Conservation (phyloP, 2,888 invertebrate species). For the Oxyteleia sp. region DNA sequence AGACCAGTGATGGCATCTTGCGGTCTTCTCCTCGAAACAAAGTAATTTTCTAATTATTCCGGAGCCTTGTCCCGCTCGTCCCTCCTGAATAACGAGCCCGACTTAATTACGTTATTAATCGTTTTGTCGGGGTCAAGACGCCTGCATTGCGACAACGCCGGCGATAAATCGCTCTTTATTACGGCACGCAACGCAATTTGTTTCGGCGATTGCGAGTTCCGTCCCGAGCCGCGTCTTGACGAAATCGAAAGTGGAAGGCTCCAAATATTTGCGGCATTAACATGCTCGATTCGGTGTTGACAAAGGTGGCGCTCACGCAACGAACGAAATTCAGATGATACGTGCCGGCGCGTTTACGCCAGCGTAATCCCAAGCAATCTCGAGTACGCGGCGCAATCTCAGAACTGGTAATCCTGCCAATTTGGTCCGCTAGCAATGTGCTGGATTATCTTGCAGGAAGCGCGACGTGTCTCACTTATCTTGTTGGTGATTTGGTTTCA, state of each 20-base stretch:
- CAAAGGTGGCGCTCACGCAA: constrained; percentile 25
- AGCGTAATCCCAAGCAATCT: constrained; percentile 86
- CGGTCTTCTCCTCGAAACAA: constrained; percentile 81
- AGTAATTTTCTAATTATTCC: constrained; percentile 85
- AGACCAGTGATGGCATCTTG: constrained; percentile 78
- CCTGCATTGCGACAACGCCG: constrained; percentile 49
- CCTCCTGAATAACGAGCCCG: constrained; percentile 57
- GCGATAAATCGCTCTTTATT: too few species aligned
- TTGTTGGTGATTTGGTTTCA: constrained; percentile 66
- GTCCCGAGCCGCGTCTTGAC: neutral
- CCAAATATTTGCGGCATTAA: constrained; percentile 69
- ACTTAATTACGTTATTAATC: constrained; percentile 73
- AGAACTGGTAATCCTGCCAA: constrained; percentile 85
- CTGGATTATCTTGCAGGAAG: constrained; percentile 66
- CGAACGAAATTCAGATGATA: constrained; percentile 67
- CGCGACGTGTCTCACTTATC: constrained; percentile 72
- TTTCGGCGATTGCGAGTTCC: neutral
- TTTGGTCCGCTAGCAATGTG: constrained; percentile 80
- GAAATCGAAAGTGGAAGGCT: constrained; percentile 30
- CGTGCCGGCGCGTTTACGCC: constrained; percentile 75
- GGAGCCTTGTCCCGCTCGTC: constrained; percentile 32
- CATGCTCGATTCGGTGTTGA: constrained; percentile 59
- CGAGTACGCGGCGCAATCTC: constrained; percentile 84
- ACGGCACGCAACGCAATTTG: too few species aligned
- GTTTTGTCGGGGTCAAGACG: constrained; percentile 67